Base-by-base conservation (phyloP, 2,113 vertebrate species). In the Merops nubicus region DNA sequence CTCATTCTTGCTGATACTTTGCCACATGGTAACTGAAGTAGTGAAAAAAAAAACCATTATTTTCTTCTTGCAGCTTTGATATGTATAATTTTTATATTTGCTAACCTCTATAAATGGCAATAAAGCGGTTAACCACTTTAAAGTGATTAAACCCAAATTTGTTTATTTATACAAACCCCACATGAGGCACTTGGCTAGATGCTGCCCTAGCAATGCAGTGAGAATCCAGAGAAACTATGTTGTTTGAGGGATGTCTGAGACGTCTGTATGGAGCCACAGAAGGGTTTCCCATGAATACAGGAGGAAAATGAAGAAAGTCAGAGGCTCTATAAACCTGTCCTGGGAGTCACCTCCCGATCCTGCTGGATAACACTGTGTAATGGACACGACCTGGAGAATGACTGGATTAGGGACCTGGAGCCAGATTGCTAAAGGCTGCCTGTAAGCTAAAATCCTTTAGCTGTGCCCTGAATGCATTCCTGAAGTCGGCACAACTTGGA, bases 41-140 rank as follows among this genome's bases (percentile, higher is more conserved):
- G 60, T 25, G 45, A 5, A 33, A 63, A 28, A 21, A 43, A 36
- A 38, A 31, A 31, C 4, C 22, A 36, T 48, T 0, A 72, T 76
- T 76, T 89, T 94, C 53, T 94, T 65, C 65, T 81, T 69, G 73
- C 59, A 86, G 80, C 91, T 96, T 96, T 91, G 60, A 75, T 95
- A 92, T 68, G 50, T 90, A 65, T 94, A 26, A 67, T 83, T 92
- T 94, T 91, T 74, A 40, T 86, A 81, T 84, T 96, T 75, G 73
- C 79, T 93, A 81, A 81, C 76, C 62, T 84, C 54, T 94, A 85
- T 67, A 96, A 92, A 81, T 78, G 86, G 74, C 89, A 93, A 34
- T 94, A 78, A 93, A 95, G 91, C 63, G 91, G 88, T 92, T 96
- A 94, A 88, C 95, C 95, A 85, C 93, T 96, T 89, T 59, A 93